Evolutionary conservation across 2,888 invertebrate genomes (phyloP).

Genomic region (Apotomis capreana): DNA sequence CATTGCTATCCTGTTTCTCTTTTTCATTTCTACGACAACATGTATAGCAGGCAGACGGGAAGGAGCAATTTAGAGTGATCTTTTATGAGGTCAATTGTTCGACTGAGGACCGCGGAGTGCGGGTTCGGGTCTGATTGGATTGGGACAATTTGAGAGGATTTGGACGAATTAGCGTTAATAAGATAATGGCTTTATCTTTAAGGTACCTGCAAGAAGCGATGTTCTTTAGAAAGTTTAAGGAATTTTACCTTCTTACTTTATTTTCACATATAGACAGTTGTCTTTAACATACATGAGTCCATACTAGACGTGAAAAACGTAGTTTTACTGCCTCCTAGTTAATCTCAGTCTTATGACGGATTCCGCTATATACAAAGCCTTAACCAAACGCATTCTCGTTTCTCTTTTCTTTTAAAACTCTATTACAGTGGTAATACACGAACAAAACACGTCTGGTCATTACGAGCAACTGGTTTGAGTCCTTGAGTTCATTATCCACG

Average conservation of each 20-base stretch:
- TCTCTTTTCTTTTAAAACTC: too few relatives aligned
- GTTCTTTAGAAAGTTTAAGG: background rate
- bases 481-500: slow-evolving; percentile 1
- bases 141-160: slow-evolving; percentile 32
- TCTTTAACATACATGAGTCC: too few relatives aligned
- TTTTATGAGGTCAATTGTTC: slow-evolving; percentile 43
- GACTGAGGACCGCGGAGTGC: slow-evolving; percentile 16
- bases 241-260: background rate
- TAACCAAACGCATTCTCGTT: background rate
- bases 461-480: slow-evolving; percentile 13
- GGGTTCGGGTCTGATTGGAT: slow-evolving; percentile 33
- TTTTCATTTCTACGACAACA: background rate
- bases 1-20: background rate
- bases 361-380: too few relatives aligned
- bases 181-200: background rate
- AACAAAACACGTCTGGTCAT: slow-evolving; percentile 2
- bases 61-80: slow-evolving; percentile 40
- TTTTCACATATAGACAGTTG: too few relatives aligned
- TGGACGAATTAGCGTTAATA: slow-evolving; percentile 18
- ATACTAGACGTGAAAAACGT: too few relatives aligned
- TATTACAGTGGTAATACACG: too few relatives aligned
- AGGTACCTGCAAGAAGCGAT: background rate
- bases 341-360: too few relatives aligned
- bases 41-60: slow-evolving; percentile 35
- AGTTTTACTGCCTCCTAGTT: too few relatives aligned